Base-by-base conservation (phyloP, 2,113 vertebrate species). In the Salvelinus sp. region DNA sequence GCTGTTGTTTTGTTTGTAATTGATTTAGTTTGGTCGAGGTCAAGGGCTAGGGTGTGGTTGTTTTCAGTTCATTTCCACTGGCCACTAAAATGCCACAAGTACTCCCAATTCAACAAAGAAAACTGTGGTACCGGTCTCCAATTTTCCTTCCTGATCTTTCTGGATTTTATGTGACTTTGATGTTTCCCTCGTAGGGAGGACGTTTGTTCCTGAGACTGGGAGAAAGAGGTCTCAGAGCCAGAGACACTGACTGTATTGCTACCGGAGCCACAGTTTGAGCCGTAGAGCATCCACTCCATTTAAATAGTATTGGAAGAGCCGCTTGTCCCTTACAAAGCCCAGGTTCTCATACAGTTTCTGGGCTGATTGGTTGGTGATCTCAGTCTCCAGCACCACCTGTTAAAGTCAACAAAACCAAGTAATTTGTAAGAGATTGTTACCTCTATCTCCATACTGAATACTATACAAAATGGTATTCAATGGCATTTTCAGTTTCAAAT, bases 231-330 rank as follows among this genome's bases (percentile, higher is more conserved):
- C n/a, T 62, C 58, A 62, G 58, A 62, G 58, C 58, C 58, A 62
- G 58, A 62, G n/a, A 62, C 38, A 44, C 7, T 44, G 38, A 44
- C n/a, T 23, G 58, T n/a, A 22, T 62, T 9, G 50, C 16, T 62
- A 62, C 18, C 58, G n/a, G 1, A 62, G 58, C 58, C 58, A 44
- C 38, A 62, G 58, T 62, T 62, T 62, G n/a, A 62, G 58, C n/a
- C 16, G 50, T 10, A 62, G 58, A 22, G 58, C 58, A 22, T 62
- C 58, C n/a, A 22, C 58, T 62, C 96, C 95, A n/a, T 96, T 96
- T 95, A 96, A 96, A 95, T 96, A 96, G 92, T 96, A 96, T 95
- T 95, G 95, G 95, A 96, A 96, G 86, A 96, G 94, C 92, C 95
- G 94, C 92, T 96, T 96, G 94, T 96, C 96, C 90, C 96, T 95